Base-by-base conservation (phyloP, 2,797 vertebrate species). In the Hozukius guyotensis region DNA sequence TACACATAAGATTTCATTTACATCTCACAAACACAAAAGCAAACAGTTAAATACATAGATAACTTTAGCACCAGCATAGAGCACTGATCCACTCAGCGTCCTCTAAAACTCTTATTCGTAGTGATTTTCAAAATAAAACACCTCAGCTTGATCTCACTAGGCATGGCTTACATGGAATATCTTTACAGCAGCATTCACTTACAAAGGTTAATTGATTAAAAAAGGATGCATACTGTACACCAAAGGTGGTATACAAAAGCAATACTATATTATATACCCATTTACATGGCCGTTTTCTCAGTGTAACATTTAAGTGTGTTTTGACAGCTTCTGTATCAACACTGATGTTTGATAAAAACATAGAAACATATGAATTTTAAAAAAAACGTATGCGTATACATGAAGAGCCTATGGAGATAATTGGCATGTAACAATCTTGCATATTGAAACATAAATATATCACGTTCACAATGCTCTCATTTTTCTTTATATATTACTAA, bases 1-100 rank as follows among this genome's bases (percentile, higher is more conserved):
- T 92, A 94, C 93, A 92, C 87, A 79, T 91, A 85, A 75, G 87
- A 82, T 89, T 90, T 91, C 87, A 82, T 95, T 92, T 90, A 93
- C 92, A 92, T 92, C 89, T 94, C 94, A 96, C 95, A 91, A 89
- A 95, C 94, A 96, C 95, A 93, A 95, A 96, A 95, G 93, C 94
- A 94, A 94, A 95, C 94, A 93, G 89, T 89, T 93, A 90, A 89
- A 94, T 92, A 95, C 94, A 84, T 89, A 85, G 89, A 86, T 85
- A 87, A 93, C 83, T 91, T 92, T 96, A 96, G 96, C 96, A 96
- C 96, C 96, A 86, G 92, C 88, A 70, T 82, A 90, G 91, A 93
- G 91, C 78, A 89, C 91, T 88, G 87, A 90, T 86, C 83, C 75
- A 81, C 86, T 93, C 94, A 90, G 88, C 87, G 90, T 88, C 72